phyloP scores from a whole-genome alignment of 2,888 invertebrate species.

The Griposia aprilina region DNA sequence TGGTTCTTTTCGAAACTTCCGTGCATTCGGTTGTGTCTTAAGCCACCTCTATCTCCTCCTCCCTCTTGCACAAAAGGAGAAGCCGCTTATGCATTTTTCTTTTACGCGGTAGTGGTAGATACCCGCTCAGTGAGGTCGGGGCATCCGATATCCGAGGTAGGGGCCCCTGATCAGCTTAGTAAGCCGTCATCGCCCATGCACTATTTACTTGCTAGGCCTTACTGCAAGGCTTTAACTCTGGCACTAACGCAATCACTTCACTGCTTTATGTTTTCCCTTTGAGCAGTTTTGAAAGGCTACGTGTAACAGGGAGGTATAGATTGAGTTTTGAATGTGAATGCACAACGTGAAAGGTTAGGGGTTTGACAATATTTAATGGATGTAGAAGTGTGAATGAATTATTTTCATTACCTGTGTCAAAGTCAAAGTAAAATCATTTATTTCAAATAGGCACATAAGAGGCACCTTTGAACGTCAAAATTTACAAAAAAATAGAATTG shows the following conservation, averaged over 20 bases:
- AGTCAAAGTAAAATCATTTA: too few species aligned
- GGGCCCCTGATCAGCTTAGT: conserved; percentile 30
- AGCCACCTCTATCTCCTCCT: not conserved
- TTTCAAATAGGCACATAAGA: too few species aligned
- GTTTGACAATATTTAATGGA: not conserved
- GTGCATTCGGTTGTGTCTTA: not conserved
- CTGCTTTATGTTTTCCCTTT: conserved; percentile 33
- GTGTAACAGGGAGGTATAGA: not conserved
- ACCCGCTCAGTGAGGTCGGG: not conserved
- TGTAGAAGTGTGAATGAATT: not conserved
- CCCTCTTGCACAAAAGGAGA: not conserved
- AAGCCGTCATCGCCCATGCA: conserved; percentile 8
- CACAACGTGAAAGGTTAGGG: not conserved
- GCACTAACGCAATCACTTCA: conserved; percentile 42
- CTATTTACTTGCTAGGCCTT: conserved; percentile 38
- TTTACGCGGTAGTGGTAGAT: not conserved
- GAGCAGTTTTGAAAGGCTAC: conserved; percentile 30
- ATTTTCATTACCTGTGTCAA: not conserved
- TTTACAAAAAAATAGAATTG: too few species aligned
- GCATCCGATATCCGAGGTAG: not conserved
- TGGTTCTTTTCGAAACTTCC: not conserved
- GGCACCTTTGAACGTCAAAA: too few species aligned
- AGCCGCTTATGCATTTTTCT: not conserved
- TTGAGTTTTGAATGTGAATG: conserved; percentile 9
- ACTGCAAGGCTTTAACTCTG: conserved; percentile 35